Evolutionary conservation across 2,797 vertebrate species (phyloP), one percentile per base, ranked within the genome.

Genomic region (Taeniopygia guttata): DNA sequence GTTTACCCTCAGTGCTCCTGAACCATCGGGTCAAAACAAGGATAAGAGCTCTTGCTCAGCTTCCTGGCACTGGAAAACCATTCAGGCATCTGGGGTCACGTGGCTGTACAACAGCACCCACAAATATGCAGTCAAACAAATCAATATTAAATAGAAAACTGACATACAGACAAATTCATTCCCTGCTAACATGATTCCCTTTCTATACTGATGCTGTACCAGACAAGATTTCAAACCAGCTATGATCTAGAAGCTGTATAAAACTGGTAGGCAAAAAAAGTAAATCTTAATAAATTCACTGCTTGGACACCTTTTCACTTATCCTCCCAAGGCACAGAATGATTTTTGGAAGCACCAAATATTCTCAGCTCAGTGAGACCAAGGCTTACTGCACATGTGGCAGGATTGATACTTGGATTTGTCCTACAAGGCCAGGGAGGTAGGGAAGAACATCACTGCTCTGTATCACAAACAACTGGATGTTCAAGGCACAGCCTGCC

Each of bases 241-340:
- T 52, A 84, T n/a, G 69, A 92, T 66, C 55, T 63, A 87, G 79
- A 90, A 95, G 66, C 59, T 93, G 66, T 45, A 82, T 36, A 68
- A 93, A 87, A 91, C 15, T 42, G 40, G 34, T 64, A 89, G 38
- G 81, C 38, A 78, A 76, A 95, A 91, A 85, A 34, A 74, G 43
- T 52, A 86, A 66, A 60, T 66, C 51, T 91, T 55, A 85, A 93
- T 84, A 90, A 90, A 96, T 94, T 95, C 93, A 91, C 55, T 92
- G 92, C 82, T 96, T 89, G 90, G 83, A 93, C 82, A 92, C 79
- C 79, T 95, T 96, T 95, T 89, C 79, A 81, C 69, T 92, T 91
- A 89, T 45, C 58, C 79, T 83, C 0, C 2, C 62, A 86, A 89
- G 48, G 54, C 68, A 78, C 9, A 23, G 84, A 92, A 77, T 26